Percentiles rank a stretch among this genome's conserved stretches.
Evolutionary conservation across 2,113 vertebrate species (phyloP).

Genomic region (Malaclemys terrapin): DNA sequence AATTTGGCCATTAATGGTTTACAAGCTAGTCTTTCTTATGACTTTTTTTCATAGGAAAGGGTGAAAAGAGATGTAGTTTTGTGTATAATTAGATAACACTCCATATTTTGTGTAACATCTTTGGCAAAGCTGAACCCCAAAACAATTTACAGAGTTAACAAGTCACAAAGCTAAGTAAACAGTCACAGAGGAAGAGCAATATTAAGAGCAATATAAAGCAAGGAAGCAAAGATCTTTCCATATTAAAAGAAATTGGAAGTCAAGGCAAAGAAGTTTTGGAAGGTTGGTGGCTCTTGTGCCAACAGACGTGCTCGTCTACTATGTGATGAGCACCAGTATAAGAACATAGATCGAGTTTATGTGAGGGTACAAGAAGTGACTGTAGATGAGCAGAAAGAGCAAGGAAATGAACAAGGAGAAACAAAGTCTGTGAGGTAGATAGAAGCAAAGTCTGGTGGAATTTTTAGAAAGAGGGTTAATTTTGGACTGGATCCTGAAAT

Average conservation of each 20-base stretch:
- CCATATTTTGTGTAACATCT: neutral
- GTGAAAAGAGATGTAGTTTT: neutral
- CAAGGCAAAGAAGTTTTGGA: neutral
- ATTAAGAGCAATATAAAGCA: neutral
- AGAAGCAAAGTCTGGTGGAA: neutral
- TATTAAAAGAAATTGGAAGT: neutral
- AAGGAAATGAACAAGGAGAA: neutral
- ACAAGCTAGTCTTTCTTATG: neutral
- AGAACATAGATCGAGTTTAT: fast-evolving
- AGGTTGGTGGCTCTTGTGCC: neutral
- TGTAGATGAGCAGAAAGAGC: neutral
- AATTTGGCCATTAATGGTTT: neutral
- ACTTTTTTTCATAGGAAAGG: neutral
- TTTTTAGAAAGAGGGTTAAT: neutral
- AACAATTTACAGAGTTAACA: neutral
- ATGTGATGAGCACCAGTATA: neutral
- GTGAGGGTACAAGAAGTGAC: neutral
- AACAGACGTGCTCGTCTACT: neutral
- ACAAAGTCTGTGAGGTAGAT: neutral
- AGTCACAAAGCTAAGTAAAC: neutral
- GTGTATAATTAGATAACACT: neutral
- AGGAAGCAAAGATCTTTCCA: neutral
- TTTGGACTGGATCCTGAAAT: neutral
- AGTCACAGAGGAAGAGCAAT: neutral
- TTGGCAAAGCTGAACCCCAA: neutral